Evolutionary conservation across 2,888 invertebrate genomes (phyloP), one percentile per base, ranked within the genome.

Genomic region (Globia sparganii): DNA sequence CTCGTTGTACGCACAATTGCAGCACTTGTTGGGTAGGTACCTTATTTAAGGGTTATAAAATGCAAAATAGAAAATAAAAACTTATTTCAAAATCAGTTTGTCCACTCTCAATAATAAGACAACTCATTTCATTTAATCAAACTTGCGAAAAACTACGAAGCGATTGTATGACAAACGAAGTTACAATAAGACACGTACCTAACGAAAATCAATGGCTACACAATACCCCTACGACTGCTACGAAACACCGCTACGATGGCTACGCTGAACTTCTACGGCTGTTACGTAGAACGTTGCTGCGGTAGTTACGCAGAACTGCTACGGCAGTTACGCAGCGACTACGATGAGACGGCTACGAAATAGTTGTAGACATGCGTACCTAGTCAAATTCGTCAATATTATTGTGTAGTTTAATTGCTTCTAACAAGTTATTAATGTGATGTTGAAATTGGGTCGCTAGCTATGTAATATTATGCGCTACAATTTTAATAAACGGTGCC

Each of bases 1-100:
- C 2, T 90, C 94, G 0, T 79, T 95, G 37, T 95, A 96, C 73
- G 89, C 90, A 28, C 94, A 94, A 80, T 75, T 94, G 62, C 93
- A 95, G 61, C 91, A 93, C 49, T 77, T 95, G 28, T 75, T 95
- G 15, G 94, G 95, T 95, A 90, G 82, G 28, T 61, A 40, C 28
- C 9, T 65, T 15, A 31, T 31, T 40, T 58, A 34, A 18, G 31
- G 18, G 9, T 5, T n/a, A 34, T 34, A 31, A 66, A 31, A 31
- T 43, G 21, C 13, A 46, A 43, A 31, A 31, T 4, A 21, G 13
- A 15, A 46, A 46, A 28, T 66, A 46, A 21, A 43, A 46, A 2
- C 13, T 13, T 28, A 25, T 49, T 25, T 25, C 15, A 18, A 25
- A 25, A 25, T 31, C 9, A 49, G 9, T 31, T 31, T 25, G 2